Conservation (phyloP, 2,888 invertebrate species). For the Cerastis rubricosa region DNA sequence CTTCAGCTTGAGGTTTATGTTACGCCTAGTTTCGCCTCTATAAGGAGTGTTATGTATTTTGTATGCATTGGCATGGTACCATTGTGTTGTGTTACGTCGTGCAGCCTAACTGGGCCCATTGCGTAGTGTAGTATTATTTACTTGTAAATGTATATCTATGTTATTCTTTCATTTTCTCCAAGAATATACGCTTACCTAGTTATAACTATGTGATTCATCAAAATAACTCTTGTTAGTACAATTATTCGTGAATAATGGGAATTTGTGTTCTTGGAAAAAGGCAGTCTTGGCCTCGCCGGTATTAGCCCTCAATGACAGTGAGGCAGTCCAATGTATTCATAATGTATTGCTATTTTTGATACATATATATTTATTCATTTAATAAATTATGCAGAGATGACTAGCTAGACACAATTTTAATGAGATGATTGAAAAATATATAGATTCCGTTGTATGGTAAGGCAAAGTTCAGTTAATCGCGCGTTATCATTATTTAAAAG, state of each 20-base stretch:
- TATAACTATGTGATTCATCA: neutral
- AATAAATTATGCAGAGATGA: neutral
- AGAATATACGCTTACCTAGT: conserved; percentile 22
- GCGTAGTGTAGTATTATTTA: conserved; percentile 1
- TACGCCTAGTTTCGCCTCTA: neutral
- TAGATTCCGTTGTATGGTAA: neutral
- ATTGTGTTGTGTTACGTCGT: conserved; percentile 3
- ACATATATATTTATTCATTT: conserved; percentile 25
- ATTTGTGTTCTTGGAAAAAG: conserved; percentile 40
- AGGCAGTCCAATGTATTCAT: conserved; percentile 33
- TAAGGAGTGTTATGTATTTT: neutral
- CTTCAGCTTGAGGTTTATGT: no score
- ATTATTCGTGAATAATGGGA: conserved; percentile 2
- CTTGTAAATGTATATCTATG: neutral
- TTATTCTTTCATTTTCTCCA: conserved; percentile 11
- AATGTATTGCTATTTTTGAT: conserved; percentile 43
- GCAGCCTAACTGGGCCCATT: neutral
- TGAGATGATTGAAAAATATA: conserved; percentile 7
- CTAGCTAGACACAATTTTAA: conserved; percentile 7
- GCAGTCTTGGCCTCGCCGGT: neutral
- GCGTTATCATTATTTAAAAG: neutral
- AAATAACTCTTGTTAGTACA: neutral
- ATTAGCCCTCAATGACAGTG: neutral
- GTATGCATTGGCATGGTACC: neutral
- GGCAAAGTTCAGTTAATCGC: neutral